These are phyloP conservation scores for Ambastaia sidthimunki DNA, from an alignment of 2,797 vertebrate species.

Conservation along the genomic window DNA sequence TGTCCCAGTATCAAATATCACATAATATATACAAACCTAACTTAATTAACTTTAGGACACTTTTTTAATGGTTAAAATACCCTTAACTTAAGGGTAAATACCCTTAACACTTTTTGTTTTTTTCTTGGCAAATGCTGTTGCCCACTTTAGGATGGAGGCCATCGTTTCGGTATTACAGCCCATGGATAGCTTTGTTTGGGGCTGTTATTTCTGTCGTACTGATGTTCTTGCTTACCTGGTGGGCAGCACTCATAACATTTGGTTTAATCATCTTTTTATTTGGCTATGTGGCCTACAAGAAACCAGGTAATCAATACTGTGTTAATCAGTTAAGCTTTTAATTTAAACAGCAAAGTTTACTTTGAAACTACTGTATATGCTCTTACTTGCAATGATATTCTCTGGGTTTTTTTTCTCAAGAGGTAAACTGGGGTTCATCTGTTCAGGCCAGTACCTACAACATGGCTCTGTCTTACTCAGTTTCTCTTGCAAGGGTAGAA, in stretches of 20 bases:
- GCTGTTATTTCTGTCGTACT: constrained; percentile 74
- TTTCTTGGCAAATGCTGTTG: not conserved
- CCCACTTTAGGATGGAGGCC: constrained; percentile 75
- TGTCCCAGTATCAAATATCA: too few species aligned
- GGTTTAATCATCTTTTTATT: constrained; percentile 76
- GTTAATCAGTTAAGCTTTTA: not conserved
- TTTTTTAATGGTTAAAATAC: not conserved
- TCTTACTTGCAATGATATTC: not conserved
- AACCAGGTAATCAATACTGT: constrained; percentile 71
- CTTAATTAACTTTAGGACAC: not conserved
- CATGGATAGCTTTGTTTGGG: constrained; percentile 78
- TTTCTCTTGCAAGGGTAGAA: constrained; percentile 73
- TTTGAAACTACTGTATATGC: not conserved
- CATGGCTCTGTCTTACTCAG: constrained; percentile 77
- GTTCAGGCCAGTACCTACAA: constrained; percentile 79
- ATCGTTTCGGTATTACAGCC: constrained; percentile 77
- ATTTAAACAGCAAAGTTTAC: not conserved
- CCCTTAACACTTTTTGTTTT: too few species aligned
- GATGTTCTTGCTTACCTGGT: constrained; percentile 82
- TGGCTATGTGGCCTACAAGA: constrained; percentile 77
- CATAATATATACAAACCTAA: too few species aligned
- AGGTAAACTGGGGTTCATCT: constrained; percentile 80
- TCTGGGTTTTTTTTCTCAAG: constrained; percentile 60
- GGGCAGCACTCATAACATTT: constrained; percentile 75
- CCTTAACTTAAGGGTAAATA: not conserved